Percentiles rank a stretch among this genome's conserved stretches.
Evolutionary conservation across 2,113 vertebrate species (phyloP).

Genomic region (Hippolais icterina): DNA sequence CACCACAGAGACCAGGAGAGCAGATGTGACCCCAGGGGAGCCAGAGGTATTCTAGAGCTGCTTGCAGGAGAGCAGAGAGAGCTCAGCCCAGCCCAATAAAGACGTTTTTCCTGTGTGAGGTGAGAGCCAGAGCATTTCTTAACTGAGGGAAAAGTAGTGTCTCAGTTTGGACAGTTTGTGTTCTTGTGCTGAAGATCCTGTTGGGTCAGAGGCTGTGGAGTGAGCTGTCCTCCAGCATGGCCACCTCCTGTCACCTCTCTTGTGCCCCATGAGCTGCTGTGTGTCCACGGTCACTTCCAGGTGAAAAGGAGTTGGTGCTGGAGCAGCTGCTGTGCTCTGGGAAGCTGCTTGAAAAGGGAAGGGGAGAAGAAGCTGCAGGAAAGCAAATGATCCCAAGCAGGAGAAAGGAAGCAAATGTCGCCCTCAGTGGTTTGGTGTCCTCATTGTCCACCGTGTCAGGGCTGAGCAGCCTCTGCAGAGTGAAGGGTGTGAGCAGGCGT

Average conservation of each 20-base stretch:
- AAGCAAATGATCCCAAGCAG: neutral
- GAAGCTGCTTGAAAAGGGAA: neutral
- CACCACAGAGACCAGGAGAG: neutral
- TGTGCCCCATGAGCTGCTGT: neutral
- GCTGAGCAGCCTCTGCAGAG: neutral
- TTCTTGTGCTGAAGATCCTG: neutral
- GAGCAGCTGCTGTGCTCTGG: neutral
- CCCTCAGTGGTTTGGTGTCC: neutral
- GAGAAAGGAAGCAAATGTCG: neutral
- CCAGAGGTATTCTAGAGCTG: slow-evolving; percentile 14
- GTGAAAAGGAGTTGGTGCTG: neutral
- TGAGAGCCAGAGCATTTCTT: neutral
- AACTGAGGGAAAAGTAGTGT: neutral
- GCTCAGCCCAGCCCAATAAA: neutral
- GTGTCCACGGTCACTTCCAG: neutral
- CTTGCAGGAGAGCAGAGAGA: slow-evolving; percentile 36
- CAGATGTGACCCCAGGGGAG: neutral
- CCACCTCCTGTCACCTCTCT: neutral
- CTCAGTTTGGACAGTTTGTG: neutral
- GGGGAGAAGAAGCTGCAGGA: neutral
- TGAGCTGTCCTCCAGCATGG: neutral
- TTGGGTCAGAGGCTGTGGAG: neutral
- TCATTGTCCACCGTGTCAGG: neutral
- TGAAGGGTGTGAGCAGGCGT: neutral
- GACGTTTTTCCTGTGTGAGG: neutral